Evolutionary conservation across 1,140 invertebrate species (phyloP).

Genomic region (Asobara japonica): DNA sequence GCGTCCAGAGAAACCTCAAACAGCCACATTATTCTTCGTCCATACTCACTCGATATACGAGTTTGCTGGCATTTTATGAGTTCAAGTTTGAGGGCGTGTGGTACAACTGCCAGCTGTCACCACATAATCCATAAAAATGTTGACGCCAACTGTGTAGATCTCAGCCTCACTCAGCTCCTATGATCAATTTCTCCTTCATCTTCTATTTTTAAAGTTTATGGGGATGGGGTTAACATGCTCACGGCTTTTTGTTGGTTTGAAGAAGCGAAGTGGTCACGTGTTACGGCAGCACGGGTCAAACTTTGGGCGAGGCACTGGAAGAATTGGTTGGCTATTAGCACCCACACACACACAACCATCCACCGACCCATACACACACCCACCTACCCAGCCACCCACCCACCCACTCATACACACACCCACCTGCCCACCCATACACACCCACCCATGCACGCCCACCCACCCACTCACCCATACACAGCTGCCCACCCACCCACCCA

Average conservation of each 20-base stretch:
- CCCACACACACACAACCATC: too few species aligned
- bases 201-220: constrained; percentile 4
- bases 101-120: constrained; percentile 1
- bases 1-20: constrained; percentile 12
- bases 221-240: not conserved
- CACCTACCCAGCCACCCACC: too few species aligned
- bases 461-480: too few species aligned
- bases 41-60: not conserved
- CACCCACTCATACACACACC: too few species aligned
- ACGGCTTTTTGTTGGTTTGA: not conserved
- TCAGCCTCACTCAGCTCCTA: not conserved
- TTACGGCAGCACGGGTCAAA: too few species aligned
- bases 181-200: not conserved
- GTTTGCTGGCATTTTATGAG: not conserved
- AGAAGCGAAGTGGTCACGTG: too few species aligned
- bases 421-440: too few species aligned
- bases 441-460: too few species aligned
- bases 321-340: too few species aligned
- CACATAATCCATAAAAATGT: not conserved
- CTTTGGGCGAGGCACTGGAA: too few species aligned
- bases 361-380: too few species aligned
- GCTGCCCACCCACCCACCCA: too few species aligned
- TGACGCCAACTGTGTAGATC: not conserved
- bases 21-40: not conserved
- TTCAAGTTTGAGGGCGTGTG: not conserved